Conservation (phyloP, 2,797 vertebrate species). For the Anomalospiza imberbis region DNA sequence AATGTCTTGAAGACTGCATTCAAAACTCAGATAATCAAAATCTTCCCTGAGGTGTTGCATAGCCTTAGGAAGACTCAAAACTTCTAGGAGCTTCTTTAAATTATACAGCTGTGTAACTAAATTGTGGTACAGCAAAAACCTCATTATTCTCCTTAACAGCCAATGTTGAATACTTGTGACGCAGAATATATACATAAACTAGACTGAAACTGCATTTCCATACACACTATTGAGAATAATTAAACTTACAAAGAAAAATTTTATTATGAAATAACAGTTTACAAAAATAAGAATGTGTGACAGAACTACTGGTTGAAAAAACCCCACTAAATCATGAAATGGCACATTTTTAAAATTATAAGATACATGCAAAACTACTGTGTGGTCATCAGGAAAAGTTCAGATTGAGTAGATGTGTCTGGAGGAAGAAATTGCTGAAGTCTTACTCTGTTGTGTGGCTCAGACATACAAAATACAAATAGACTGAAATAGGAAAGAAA, state of each 20-base stretch:
- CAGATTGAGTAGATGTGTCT: neutral
- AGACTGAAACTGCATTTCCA: neutral
- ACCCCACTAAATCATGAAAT: accelerated
- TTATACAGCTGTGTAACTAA: neutral
- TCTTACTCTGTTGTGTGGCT: neutral
- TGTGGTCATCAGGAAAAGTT: neutral
- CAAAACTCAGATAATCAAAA: neutral
- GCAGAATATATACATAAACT: neutral
- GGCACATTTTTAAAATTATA: neutral
- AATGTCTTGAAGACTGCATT: neutral
- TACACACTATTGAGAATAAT: neutral
- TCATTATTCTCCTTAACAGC: neutral
- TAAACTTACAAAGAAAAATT: neutral
- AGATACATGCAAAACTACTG: neutral
- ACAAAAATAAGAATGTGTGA: neutral
- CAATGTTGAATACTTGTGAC: neutral
- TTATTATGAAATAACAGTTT: neutral
- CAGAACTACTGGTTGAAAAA: neutral
- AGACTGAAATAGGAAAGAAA: neutral
- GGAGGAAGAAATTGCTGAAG: neutral
- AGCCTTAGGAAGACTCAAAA: neutral
- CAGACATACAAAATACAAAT: neutral
- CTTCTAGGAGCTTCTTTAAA: neutral
- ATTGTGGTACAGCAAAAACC: neutral
- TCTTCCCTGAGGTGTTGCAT: neutral